A percentile compares a stretch with the other conserved stretches of the same genome.
These are phyloP conservation scores for Steinernema scapterisci DNA, from an alignment of 2,888 invertebrate species.

Conservation along the genomic window DNA sequence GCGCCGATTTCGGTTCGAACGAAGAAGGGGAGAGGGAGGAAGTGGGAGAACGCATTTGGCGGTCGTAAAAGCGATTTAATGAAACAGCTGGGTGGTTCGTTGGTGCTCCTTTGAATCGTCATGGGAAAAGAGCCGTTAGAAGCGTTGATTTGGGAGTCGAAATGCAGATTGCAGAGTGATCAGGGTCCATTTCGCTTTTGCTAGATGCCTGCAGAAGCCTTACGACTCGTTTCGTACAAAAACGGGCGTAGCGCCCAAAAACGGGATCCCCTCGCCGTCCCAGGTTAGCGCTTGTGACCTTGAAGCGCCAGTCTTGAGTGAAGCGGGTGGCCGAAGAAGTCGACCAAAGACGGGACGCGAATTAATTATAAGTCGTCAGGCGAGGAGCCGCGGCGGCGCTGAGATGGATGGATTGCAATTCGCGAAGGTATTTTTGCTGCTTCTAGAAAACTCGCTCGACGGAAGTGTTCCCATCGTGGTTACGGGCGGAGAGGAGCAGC, in stretches of 20 bases:
- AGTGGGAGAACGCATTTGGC: no score
- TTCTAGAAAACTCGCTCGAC: constrained; percentile 32
- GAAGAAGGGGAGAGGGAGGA: no score
- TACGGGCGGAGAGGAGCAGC: background rate
- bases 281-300: background rate
- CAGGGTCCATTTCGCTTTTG: background rate
- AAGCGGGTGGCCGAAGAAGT: background rate
- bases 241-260: background rate
- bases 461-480: constrained; percentile 16
- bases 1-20: no score
- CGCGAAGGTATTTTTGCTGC: constrained; percentile 24
- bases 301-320: background rate
- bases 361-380: constrained; percentile 29
- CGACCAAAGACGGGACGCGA: background rate
- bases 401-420: constrained; percentile 29
- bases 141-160: no score
- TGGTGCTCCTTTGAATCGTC: no score
- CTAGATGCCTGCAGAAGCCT: no score
- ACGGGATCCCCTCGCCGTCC: background rate
- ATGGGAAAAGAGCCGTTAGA: no score
- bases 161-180: background rate
- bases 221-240: no score
- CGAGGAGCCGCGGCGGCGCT: background rate
- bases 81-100: no score
- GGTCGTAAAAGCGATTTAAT: no score